Evolutionary conservation across 2,888 invertebrate genomes (phyloP).

Genomic region (Caenorhabditis becei): DNA sequence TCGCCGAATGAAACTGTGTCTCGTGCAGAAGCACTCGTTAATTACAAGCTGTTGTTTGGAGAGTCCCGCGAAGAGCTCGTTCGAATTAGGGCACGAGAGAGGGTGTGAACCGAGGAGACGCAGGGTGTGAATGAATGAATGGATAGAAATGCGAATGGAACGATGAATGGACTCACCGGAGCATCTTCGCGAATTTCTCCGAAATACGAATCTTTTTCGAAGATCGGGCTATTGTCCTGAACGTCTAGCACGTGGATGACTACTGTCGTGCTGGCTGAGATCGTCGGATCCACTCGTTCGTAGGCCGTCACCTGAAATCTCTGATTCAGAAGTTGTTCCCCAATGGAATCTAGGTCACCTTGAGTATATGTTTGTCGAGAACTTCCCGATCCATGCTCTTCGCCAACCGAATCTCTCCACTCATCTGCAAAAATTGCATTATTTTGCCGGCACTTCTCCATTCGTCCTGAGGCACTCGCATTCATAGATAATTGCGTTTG

Average conservation of each 20-base stretch:
- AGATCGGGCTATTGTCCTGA: constrained; percentile 95
- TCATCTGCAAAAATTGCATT: constrained; percentile 66
- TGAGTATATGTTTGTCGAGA: constrained; percentile 78
- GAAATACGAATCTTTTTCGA: constrained; percentile 93
- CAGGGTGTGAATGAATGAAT: constrained; percentile 55
- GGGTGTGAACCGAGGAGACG: constrained; percentile 17
- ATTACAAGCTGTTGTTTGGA: constrained; percentile 64
- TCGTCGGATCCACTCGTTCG: constrained; percentile 77
- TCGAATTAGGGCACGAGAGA: constrained; percentile 41
- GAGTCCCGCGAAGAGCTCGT: constrained; percentile 45
- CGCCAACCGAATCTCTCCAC: constrained; percentile 77
- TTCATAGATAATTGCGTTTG: constrained; percentile 64
- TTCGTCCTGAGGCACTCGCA: constrained; percentile 38
- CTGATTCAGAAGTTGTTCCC: background rate
- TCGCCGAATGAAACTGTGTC: constrained; percentile 23
- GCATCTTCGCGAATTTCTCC: constrained; percentile 91
- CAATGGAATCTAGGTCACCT: constrained; percentile 50
- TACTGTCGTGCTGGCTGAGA: constrained; percentile 76
- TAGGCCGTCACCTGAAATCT: constrained; percentile 74
- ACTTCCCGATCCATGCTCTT: constrained; percentile 79
- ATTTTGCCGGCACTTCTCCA: constrained; percentile 30
- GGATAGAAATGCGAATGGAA: constrained; percentile 16
- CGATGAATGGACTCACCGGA: constrained; percentile 69
- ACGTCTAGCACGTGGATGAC: constrained; percentile 92
- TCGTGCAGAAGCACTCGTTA: constrained; percentile 54